Percentiles rank a stretch among this genome's conserved stretches.
These are phyloP conservation scores for Himalopsyche phryganea DNA, from an alignment of 1,140 invertebrate genomes.

Conservation along the genomic window DNA sequence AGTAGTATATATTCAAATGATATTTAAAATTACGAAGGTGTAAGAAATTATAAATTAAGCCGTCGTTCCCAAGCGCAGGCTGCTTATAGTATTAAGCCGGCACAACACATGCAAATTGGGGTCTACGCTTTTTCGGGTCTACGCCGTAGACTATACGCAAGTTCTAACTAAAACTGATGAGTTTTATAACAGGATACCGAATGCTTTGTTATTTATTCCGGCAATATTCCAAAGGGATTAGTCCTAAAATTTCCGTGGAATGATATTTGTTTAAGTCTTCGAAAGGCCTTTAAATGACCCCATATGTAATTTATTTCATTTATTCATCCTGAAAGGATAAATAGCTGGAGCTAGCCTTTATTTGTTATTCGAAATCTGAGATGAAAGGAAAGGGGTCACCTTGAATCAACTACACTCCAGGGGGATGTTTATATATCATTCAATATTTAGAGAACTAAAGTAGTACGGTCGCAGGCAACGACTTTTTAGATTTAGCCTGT, in stretches of 20 bases:
- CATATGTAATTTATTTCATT: slow-evolving; percentile 2
- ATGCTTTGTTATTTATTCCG: slow-evolving; percentile 10
- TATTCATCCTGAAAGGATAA: background rate
- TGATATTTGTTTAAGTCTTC: background rate
- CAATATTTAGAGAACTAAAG: no score
- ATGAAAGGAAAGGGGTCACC: no score
- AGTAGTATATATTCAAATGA: no score
- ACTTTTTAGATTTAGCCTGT: no score
- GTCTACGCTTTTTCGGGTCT: background rate
- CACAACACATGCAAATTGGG: background rate
- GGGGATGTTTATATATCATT: no score
- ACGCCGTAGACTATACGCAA: no score
- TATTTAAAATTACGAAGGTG: background rate
- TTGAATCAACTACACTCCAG: no score
- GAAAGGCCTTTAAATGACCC: background rate
- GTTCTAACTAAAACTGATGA: slow-evolving; percentile 3
- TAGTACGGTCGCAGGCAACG: no score
- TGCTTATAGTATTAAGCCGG: slow-evolving; percentile 1
- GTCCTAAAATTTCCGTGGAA: background rate
- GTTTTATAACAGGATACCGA: background rate
- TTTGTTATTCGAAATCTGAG: background rate
- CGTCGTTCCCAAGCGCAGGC: background rate
- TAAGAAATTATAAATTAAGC: background rate
- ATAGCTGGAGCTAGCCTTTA: background rate
- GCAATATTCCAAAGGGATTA: slow-evolving; percentile 1